Evolutionary conservation across 2,797 vertebrate species (phyloP).

Genomic region (Lagocephalus sceleratus): DNA sequence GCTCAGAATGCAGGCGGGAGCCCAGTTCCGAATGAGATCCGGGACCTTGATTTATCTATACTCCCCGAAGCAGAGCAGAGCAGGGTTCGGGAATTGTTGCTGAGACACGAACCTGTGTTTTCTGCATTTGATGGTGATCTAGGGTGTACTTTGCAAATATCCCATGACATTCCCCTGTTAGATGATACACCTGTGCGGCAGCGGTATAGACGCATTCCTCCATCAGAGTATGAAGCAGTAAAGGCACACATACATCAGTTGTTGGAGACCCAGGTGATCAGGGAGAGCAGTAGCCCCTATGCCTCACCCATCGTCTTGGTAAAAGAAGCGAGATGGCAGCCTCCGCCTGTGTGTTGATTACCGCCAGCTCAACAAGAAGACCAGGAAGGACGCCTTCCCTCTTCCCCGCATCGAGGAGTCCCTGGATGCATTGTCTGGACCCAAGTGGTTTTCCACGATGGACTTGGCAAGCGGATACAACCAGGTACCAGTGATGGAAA

Average conservation of each 20-base stretch:
- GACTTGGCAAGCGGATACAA: background rate
- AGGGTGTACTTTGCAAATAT: background rate
- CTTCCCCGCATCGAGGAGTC: slow-evolving; percentile 1
- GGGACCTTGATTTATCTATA: background rate
- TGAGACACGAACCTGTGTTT: background rate
- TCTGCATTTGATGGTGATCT: background rate
- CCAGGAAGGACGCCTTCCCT: too few relatives aligned
- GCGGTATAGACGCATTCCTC: too few relatives aligned
- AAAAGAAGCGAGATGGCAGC: too few relatives aligned
- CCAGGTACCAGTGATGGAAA: background rate
- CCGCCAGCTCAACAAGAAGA: too few relatives aligned
- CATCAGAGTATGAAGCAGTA: too few relatives aligned
- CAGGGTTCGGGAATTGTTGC: background rate
- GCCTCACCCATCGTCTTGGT: too few relatives aligned
- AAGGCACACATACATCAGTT: too few relatives aligned
- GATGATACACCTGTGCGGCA: background rate
- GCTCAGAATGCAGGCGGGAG: too few relatives aligned
- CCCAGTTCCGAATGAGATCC: too few relatives aligned
- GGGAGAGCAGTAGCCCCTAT: too few relatives aligned
- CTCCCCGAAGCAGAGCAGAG: background rate
- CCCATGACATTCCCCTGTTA: background rate
- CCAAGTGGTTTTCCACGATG: slow-evolving; percentile 19
- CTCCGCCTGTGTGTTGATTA: too few relatives aligned
- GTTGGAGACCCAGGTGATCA: too few relatives aligned
- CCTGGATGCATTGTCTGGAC: slow-evolving; percentile 1